These are phyloP conservation scores for Petroica traversi DNA, from an alignment of 2,113 vertebrate genomes.

Conservation along the genomic window DNA sequence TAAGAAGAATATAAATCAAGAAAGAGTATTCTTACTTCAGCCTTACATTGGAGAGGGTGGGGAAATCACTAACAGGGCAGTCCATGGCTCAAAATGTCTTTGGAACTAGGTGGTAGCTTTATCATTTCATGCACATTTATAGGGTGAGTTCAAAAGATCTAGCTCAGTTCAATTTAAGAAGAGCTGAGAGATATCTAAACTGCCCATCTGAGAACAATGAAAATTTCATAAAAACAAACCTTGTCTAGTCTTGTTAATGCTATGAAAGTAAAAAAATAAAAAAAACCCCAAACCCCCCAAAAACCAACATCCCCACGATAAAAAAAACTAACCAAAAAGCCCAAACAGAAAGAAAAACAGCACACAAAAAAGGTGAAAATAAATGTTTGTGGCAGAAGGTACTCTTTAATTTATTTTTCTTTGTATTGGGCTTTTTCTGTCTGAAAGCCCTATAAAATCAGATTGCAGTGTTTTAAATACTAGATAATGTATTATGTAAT, in stretches of 20 bases:
- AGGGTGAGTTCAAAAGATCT: background rate
- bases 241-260: background rate
- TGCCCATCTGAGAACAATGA: background rate
- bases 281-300: too few species aligned
- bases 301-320: accelerated
- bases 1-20: background rate
- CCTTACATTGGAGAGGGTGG: background rate
- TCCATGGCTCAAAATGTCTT: background rate
- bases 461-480: background rate
- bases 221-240: background rate
- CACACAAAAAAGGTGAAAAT: background rate
- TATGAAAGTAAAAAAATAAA: background rate
- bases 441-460: background rate
- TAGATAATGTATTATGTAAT: background rate
- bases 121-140: background rate
- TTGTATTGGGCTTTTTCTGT: background rate
- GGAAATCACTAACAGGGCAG: background rate
- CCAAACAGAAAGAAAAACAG: background rate
- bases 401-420: background rate
- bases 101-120: background rate
- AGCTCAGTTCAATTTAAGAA: background rate
- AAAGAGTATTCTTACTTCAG: background rate
- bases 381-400: background rate
- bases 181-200: background rate
- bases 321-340: background rate